phyloP scores from a whole-genome alignment of 35 echinoderm and acorn worm genomes.

The Eucidaris tribuloides region DNA sequence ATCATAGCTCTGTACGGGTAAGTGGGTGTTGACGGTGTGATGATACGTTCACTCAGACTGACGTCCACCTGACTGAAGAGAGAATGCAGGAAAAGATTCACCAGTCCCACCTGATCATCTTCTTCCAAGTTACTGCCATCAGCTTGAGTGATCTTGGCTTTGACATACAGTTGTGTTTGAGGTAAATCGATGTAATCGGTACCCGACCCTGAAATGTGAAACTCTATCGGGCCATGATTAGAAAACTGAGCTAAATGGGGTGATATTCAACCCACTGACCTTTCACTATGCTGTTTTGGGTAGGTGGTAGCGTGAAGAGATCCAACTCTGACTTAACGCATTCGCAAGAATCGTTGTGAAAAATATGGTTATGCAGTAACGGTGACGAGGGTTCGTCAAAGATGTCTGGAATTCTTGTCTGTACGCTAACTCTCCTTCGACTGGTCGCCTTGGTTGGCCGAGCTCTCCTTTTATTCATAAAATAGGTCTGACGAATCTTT shows the following conservation, averaged over 20 bases:
- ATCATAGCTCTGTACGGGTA: conserved; percentile 52
- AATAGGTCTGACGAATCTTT: too few relatives aligned
- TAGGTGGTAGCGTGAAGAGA: conserved; percentile 51
- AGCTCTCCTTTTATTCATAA: background rate
- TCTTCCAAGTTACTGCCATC: conserved; percentile 24
- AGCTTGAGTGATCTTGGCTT: conserved; percentile 42
- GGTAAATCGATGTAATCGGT: conserved; percentile 54
- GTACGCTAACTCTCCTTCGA: background rate
- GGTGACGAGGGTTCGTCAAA: too few relatives aligned
- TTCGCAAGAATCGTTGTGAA: conserved; percentile 62
- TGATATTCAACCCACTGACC: conserved; percentile 43
- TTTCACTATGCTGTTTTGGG: conserved; percentile 26
- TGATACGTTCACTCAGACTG: conserved; percentile 41
- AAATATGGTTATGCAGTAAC: too few relatives aligned
- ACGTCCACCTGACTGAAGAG: conserved; percentile 55
- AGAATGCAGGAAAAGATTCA: conserved; percentile 52
- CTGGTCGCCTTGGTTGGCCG: background rate
- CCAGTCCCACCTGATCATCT: conserved; percentile 12
- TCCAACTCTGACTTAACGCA: conserved; percentile 55
- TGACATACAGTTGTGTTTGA: conserved; percentile 39
- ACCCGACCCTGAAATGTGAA: conserved; percentile 24
- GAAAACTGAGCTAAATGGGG: conserved; percentile 39
- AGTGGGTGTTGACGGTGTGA: conserved; percentile 40
- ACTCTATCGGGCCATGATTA: conserved; percentile 31
- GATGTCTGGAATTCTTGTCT: conserved; percentile 45